These are phyloP conservation scores for Turnix velox DNA, from an alignment of 2,113 vertebrate species.

Conservation along the genomic window DNA sequence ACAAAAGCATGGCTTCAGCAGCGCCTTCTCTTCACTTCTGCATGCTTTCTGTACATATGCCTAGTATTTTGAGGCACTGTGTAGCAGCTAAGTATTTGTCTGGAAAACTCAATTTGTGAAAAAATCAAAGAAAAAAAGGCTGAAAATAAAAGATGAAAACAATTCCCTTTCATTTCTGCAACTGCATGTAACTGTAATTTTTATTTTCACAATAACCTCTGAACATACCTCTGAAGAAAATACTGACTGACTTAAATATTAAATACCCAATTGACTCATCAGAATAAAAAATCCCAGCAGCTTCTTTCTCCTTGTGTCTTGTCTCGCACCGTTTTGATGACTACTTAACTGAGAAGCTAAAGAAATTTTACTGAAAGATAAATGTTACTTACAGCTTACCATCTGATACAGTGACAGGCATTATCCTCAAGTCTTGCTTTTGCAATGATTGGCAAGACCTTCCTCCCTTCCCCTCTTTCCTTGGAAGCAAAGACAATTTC, in stretches of 20 bases:
- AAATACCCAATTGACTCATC: neutral
- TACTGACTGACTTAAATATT: neutral
- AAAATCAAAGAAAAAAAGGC: neutral
- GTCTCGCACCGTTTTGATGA: neutral
- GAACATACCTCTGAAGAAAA: neutral
- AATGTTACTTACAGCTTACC: neutral
- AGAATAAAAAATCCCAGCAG: neutral
- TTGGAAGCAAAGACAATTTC: neutral
- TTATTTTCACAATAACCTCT: neutral
- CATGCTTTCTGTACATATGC: neutral
- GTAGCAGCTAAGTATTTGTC: neutral
- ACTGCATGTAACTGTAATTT: neutral
- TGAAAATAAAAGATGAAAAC: neutral
- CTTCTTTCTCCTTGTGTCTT: neutral
- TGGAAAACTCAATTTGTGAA: neutral
- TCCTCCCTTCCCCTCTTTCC: neutral
- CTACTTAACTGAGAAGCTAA: neutral
- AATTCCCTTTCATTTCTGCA: neutral
- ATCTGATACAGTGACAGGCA: rapidly evolving
- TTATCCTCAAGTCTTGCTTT: neutral
- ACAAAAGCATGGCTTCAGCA: neutral
- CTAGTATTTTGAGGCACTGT: neutral
- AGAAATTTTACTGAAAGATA: neutral
- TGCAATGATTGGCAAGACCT: neutral
- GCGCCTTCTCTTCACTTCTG: neutral